Evolutionary conservation across 1,140 invertebrate genomes (phyloP), one percentile per base, ranked within the genome.

Genomic region (Drosophila carrolli): DNA sequence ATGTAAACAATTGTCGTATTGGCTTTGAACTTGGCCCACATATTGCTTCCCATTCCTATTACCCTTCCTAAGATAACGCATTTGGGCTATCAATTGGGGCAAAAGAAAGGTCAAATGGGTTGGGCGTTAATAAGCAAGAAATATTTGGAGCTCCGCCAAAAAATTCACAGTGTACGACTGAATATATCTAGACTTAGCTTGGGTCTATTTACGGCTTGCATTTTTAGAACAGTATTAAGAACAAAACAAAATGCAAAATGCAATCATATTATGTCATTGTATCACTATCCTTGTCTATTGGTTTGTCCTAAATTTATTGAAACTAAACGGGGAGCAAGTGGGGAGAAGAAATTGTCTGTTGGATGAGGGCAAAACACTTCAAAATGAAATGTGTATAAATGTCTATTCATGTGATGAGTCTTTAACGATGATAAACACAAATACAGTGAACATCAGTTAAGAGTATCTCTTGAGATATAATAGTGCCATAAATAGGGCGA

Each of bases 71-170:
- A 53, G 57, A 35, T 43, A 40, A 19, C 41, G 10, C n/a, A 29
- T 73, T 57, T 56, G 78, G 54, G 37, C 40, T 40, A 32, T 32
- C 32, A 44, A 32, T n/a, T 37, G 13, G 53, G 14, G 41, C 44
- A 59, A 29, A 57, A 41, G 5, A 61, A 66, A 81, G 78, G 72
- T 76, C 59, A 51, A 63, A 75, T 60, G 47, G 37, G 46, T 70
- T 56, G 53, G 35, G 6, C 43, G 44, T 68, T 74, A 53, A 53
- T 59, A 88, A 60, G 75, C 68, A 48, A 80, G 46, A 72, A 88
- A 79, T 86, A 76, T 59, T 86, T 86, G 83, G 71, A 56, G 29
- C 13, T 11, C 53, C 83, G 83, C 83, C 83, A 86, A 70, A 46
- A 40, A 78, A 14, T 65, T 58, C 38, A 57, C 43, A 29, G 55